These are phyloP conservation scores for Nematostella vectensis DNA, from an alignment of 92 coral and sea anemone genomes.

Conservation along the genomic window DNA sequence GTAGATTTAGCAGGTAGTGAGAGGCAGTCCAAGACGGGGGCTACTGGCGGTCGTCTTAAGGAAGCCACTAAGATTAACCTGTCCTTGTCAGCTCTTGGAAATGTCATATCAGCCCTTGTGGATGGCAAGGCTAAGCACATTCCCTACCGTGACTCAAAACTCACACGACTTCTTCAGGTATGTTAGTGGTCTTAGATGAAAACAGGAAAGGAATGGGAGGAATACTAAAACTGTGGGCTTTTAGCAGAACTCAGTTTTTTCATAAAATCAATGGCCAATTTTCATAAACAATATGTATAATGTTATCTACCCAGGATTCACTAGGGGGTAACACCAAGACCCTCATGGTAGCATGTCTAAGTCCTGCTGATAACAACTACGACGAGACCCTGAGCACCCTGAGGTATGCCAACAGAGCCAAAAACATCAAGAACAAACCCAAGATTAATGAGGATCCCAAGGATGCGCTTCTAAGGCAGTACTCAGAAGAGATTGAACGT, in stretches of 20 bases:
- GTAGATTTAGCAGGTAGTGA: conserved; percentile 99
- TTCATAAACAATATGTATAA: too few species aligned
- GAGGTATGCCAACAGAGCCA: conserved; percentile 96
- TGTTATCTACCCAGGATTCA: conserved; percentile 49
- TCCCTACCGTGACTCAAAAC: conserved; percentile 95
- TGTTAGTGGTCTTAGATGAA: neutral
- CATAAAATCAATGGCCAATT: too few species aligned
- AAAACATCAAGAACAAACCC: conserved; percentile 95
- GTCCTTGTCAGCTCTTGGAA: conserved; percentile 92
- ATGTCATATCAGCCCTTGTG: conserved; percentile 96
- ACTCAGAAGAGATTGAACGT: conserved; percentile 80
- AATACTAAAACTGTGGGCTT: too few species aligned
- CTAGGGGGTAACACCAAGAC: conserved; percentile 95
- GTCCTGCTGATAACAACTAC: conserved; percentile 98
- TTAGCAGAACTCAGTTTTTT: too few species aligned
- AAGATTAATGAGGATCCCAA: conserved; percentile 96
- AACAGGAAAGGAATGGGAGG: too few species aligned
- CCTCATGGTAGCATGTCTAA: conserved; percentile 92
- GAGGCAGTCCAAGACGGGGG: conserved; percentile 96
- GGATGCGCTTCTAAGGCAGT: conserved; percentile 86
- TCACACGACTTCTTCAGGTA: conserved; percentile 97
- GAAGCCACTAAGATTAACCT: conserved; percentile 96
- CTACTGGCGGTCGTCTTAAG: conserved; percentile 87
- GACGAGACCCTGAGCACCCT: conserved; percentile 93
- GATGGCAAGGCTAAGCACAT: conserved; percentile 96